Conservation (phyloP, 2,797 vertebrate species). For the Nasua narica region DNA sequence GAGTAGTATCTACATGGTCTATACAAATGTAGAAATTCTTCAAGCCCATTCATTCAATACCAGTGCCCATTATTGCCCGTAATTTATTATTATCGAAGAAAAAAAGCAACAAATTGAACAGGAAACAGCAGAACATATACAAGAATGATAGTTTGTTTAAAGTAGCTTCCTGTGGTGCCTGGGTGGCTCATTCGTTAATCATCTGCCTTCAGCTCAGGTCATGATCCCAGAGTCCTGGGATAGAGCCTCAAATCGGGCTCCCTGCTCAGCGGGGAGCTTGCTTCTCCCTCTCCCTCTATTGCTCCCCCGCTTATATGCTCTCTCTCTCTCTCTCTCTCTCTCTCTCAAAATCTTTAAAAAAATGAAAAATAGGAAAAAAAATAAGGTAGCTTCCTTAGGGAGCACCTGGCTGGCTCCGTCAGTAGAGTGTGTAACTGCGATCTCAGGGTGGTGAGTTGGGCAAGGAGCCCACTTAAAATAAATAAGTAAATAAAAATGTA, state of each 20-base stretch:
- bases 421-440: neutral
- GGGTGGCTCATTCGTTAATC: neutral
- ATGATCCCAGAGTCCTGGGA: no score
- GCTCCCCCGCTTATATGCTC: no score
- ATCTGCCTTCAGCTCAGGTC: no score
- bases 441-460: neutral
- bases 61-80: neutral
- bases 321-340: no score
- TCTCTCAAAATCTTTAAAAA: no score
- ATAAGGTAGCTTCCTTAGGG: neutral
- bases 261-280: no score
- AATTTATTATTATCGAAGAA: neutral
- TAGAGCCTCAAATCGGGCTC: no score
- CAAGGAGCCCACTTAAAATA: neutral
- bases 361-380: no score
- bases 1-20: neutral
- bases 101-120: neutral
- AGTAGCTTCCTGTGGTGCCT: neutral
- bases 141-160: neutral
- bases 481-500: neutral
- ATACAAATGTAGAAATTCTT: neutral
- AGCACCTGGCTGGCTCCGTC: neutral
- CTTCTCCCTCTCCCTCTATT: no score
- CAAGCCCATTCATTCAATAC: neutral
- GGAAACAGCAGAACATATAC: neutral